These are phyloP conservation scores for Mus musculus DNA, from an alignment of 2,113 vertebrate genomes.

Conservation along the genomic window GRCm39 chr17:72334501-72335000, in stretches of 20 bases:
- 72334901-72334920: background rate
- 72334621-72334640: background rate
- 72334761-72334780: background rate
- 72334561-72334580: background rate
- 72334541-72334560: background rate
- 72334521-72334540: background rate
- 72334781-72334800: background rate
- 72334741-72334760: background rate
- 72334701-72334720: background rate
- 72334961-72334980: background rate
- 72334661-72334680: background rate
- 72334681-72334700: background rate
- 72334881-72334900: background rate
- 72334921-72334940: background rate
- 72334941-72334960: background rate
- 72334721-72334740: background rate
- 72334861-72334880: background rate
- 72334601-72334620: background rate
- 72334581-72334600: background rate
- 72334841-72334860: background rate
- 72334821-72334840: background rate
- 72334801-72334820: background rate
- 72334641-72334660: background rate
- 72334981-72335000: background rate
- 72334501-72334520: background rate